Base-by-base conservation (phyloP, 2,797 vertebrate genomes). In the Sebastes oblongus region DNA sequence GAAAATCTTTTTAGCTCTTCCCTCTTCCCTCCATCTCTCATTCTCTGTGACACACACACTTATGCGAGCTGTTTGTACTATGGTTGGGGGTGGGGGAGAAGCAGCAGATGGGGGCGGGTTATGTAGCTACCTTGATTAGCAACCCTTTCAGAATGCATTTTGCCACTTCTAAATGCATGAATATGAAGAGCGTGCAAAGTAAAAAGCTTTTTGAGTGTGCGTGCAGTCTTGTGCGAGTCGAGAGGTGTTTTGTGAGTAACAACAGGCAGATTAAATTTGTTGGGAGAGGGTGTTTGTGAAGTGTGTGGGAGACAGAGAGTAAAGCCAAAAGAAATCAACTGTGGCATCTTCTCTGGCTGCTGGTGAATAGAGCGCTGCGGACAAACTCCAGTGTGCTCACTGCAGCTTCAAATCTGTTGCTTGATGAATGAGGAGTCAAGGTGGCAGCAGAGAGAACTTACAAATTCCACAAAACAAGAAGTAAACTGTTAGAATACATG, bases 111-210 rank as follows among this genome's bases (percentile, higher is more conserved):
- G 13, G 14, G n/a, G 27, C 4, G 6, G 34, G 29, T 75, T 69
- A 68, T 73, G 32, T n/a, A 58, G 39, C 71, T 68, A 62, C 50
- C n/a, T 66, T 72, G 70, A 84, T 86, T 80, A 69, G 59, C 52
- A 88, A 72, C n/a, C 58, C 36, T 83, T 81, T 74, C 25, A 77
- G 25, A 79, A 62, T 69, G 55, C 42, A 34, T 75, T 72, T 75
- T 39, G 9, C 22, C 29, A 32, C 50, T 70, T 82, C n/a, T 50
- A 36, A 79, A 69, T 76, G 34, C 56, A 80, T 83, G 42, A 78
- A 46, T 80, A 72, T 67, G 50, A 65, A 72, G 8, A 70, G 11
- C n/a, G 34, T 5, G 20, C 8, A 54, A 32, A 39, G 29, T 71
- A 36, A 75, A 74, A 73, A 61, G 30, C 16, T 62, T 72, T 74